These are phyloP conservation scores for Chloroceryle amazona DNA, from an alignment of 2,797 vertebrate species.

Conservation along the genomic window DNA sequence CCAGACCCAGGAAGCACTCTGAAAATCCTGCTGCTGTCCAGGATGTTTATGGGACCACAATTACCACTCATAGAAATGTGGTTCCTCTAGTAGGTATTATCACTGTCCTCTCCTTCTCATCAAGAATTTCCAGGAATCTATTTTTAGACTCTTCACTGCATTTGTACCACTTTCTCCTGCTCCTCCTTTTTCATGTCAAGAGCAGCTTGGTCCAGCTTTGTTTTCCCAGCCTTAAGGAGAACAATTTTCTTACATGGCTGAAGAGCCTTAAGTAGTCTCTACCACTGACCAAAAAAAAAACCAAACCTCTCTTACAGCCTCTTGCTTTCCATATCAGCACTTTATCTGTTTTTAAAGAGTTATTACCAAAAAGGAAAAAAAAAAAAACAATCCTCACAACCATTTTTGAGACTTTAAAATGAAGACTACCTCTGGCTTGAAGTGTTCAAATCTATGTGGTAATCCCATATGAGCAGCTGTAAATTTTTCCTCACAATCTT, in stretches of 20 bases:
- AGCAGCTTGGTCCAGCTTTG: neutral
- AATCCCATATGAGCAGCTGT: neutral
- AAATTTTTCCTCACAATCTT: neutral
- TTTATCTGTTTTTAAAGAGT: neutral
- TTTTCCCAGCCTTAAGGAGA: neutral
- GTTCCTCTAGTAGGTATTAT: neutral
- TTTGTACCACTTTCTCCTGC: too few species aligned
- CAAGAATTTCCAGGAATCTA: neutral
- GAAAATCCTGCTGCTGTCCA: neutral
- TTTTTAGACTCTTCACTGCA: neutral
- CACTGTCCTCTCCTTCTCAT: neutral
- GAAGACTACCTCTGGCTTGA: neutral
- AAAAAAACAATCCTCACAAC: neutral
- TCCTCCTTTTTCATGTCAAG: neutral
- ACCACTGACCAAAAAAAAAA: neutral
- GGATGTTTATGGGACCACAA: neutral
- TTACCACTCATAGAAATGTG: neutral
- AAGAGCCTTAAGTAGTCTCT: neutral
- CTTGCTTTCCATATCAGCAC: neutral
- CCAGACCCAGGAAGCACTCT: neutral
- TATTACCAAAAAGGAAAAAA: neutral
- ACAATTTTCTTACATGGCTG: neutral
- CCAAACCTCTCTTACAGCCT: neutral
- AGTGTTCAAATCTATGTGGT: neutral
- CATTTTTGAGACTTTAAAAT: neutral